Conservation (phyloP, 2,888 invertebrate species). For the Magallana nippona region DNA sequence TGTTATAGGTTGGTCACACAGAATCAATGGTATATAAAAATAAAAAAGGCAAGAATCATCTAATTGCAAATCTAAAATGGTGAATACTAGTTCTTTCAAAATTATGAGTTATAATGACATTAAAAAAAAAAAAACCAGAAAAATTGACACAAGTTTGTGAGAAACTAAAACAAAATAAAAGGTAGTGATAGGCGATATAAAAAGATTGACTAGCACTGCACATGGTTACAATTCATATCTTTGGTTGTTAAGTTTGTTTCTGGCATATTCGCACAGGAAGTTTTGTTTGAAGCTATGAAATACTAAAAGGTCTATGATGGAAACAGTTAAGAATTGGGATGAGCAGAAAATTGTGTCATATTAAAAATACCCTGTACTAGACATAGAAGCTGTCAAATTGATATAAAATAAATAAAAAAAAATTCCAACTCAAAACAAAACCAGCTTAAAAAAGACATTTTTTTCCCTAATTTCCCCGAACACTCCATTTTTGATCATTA, state of each 20-base stretch:
- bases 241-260: slow-evolving; percentile 1
- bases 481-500: neutral
- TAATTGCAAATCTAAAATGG: slow-evolving; percentile 24
- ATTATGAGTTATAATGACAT: slow-evolving; percentile 18
- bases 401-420: too few species aligned
- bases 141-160: neutral
- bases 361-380: neutral
- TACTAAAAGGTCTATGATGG: neutral
- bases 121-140: neutral
- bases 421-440: too few species aligned
- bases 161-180: slow-evolving; percentile 16
- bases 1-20: neutral
- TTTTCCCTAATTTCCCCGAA: neutral
- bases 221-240: neutral
- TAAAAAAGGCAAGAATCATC: slow-evolving; percentile 27
- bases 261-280: neutral
- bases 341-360: slow-evolving; percentile 5
- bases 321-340: neutral
- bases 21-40: slow-evolving; percentile 19
- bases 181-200: neutral
- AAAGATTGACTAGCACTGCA: slow-evolving; percentile 1
- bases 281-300: neutral
- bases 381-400: neutral
- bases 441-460: too few species aligned
- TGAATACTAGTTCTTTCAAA: neutral